Evolutionary conservation across 2,888 invertebrate genomes (phyloP).

Genomic region (Drosophila leonis): DNA sequence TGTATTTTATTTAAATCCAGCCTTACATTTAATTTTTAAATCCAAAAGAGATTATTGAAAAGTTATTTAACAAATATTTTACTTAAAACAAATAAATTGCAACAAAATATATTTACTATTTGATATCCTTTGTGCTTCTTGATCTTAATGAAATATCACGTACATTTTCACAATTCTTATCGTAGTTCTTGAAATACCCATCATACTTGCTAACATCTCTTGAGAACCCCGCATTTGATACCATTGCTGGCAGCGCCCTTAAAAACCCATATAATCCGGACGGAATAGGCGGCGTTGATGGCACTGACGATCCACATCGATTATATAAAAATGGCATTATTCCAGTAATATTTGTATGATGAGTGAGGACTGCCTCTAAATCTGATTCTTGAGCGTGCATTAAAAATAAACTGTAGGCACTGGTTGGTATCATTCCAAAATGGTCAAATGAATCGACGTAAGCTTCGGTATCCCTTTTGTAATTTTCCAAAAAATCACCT

Average conservation of each 20-base stretch:
- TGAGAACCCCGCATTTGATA: slow-evolving; percentile 63
- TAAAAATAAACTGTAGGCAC: slow-evolving; percentile 88
- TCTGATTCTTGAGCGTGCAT: slow-evolving; percentile 86
- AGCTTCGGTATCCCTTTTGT: slow-evolving; percentile 93
- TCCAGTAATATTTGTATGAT: slow-evolving; percentile 85
- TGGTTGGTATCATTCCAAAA: slow-evolving; percentile 86
- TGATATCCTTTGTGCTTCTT: slow-evolving; percentile 40
- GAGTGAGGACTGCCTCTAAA: slow-evolving; percentile 83
- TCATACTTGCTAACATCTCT: slow-evolving; percentile 81
- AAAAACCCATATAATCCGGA: slow-evolving; percentile 85
- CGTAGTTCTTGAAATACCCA: slow-evolving; percentile 69
- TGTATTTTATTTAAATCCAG: slow-evolving; percentile 37
- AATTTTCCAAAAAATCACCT: slow-evolving; percentile 93
- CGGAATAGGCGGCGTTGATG: slow-evolving; percentile 85
- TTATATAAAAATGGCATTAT: slow-evolving; percentile 85
- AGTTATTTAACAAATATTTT: slow-evolving; percentile 4
- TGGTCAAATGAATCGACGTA: slow-evolving; percentile 90
- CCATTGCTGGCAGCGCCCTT: slow-evolving; percentile 85
- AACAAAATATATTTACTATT: slow-evolving; percentile 35
- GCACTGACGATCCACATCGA: slow-evolving; percentile 82
- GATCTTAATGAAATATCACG: slow-evolving; percentile 51
- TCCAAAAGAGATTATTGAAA: slow-evolving; percentile 34
- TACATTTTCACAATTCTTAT: slow-evolving; percentile 59
- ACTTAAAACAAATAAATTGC: slow-evolving; percentile 9
- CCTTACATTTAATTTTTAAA: slow-evolving; percentile 53